phyloP scores from a whole-genome alignment of 2,113 vertebrate genomes.

The Melanocharis versteri region DNA sequence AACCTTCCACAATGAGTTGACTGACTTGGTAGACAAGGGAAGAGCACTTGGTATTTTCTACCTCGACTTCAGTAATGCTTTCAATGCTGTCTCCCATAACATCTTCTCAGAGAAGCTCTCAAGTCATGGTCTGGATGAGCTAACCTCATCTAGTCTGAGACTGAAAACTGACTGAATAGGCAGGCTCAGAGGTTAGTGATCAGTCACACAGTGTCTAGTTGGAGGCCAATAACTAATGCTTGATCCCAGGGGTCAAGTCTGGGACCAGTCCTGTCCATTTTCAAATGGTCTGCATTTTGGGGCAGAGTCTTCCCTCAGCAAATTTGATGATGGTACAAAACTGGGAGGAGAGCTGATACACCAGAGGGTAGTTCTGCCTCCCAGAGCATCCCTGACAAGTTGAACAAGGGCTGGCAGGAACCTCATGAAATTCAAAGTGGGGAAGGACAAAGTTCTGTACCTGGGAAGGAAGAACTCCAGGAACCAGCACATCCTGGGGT shows the following conservation, averaged over 20 bases:
- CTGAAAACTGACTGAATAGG: neutral
- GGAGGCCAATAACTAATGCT: neutral
- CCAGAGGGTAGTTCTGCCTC: neutral
- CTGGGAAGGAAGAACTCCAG: accelerated
- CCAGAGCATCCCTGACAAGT: neutral
- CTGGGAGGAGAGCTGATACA: neutral
- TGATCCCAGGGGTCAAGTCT: neutral
- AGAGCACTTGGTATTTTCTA: neutral
- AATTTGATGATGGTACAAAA: neutral
- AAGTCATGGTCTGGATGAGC: neutral
- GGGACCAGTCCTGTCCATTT: neutral
- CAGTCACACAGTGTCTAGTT: neutral
- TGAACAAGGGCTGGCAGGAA: neutral
- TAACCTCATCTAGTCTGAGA: neutral
- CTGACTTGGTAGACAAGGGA: neutral
- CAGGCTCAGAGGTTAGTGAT: neutral
- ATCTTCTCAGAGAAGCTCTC: neutral
- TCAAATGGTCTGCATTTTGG: neutral
- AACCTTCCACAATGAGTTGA: neutral
- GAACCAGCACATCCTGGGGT: neutral
- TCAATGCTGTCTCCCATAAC: neutral
- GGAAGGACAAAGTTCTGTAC: neutral
- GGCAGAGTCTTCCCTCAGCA: neutral
- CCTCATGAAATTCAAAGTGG: neutral
- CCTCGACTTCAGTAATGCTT: neutral